A percentile compares a stretch with the other conserved stretches of the same genome.
These are phyloP conservation scores for Mellivora capensis DNA, from an alignment of 2,113 vertebrate genomes.

Conservation along the genomic window DNA sequence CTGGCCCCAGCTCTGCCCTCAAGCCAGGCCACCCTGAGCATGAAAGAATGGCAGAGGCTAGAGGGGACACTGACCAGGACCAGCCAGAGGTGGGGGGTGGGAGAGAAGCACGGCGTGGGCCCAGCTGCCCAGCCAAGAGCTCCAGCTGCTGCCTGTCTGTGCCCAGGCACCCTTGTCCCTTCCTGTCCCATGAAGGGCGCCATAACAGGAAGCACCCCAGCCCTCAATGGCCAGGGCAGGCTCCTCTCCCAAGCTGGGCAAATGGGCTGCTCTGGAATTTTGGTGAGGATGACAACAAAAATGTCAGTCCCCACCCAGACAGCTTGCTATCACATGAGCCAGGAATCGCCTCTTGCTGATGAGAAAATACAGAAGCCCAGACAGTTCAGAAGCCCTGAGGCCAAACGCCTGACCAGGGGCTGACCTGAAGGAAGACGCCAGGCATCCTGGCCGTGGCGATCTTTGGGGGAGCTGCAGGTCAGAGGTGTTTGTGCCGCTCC, in stretches of 20 bases:
- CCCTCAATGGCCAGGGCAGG: neutral
- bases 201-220: neutral
- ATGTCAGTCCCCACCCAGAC: fast-evolving
- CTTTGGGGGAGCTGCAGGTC: neutral
- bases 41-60: neutral
- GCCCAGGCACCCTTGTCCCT: fast-evolving
- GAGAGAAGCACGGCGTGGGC: neutral
- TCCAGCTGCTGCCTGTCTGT: neutral
- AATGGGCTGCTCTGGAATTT: neutral
- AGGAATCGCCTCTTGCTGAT: neutral
- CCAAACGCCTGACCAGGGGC: neutral
- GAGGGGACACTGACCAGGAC: neutral
- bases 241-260: neutral
- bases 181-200: neutral
- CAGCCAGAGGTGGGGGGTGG: neutral
- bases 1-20: neutral
- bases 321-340: neutral
- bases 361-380: neutral
- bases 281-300: neutral
- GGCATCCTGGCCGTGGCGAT: neutral
- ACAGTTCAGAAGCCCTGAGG: neutral
- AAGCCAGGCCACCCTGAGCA: neutral
- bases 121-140: neutral
- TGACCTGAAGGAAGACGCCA: neutral
- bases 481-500: neutral